These are phyloP conservation scores for Aspidiotus rigidus DNA, from an alignment of 2,888 invertebrate species.

Conservation along the genomic window DNA sequence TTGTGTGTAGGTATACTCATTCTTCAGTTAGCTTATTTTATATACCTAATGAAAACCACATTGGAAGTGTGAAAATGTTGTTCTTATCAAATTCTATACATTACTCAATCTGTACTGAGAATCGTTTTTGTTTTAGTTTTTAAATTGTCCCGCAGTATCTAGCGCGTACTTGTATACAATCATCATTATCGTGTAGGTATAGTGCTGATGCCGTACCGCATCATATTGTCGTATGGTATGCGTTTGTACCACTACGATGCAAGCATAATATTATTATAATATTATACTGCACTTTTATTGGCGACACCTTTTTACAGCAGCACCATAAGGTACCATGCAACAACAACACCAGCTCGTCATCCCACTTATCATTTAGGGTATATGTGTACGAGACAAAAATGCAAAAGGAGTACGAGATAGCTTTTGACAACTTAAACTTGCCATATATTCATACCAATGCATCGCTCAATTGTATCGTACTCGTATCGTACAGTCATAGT, in stretches of 20 bases:
- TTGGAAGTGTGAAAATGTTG: slow-evolving; percentile 33
- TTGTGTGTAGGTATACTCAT: slow-evolving; percentile 15
- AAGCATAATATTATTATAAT: no score
- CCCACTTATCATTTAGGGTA: no score
- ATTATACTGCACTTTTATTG: no score
- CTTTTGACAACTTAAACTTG: no score
- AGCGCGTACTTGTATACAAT: neutral
- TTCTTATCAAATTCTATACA: slow-evolving; percentile 32
- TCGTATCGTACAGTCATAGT: no score
- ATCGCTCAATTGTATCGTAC: no score
- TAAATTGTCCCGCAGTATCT: neutral
- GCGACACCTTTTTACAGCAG: no score
- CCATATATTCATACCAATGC: no score
- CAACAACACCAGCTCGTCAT: no score
- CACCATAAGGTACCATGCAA: no score
- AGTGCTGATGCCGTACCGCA: neutral
- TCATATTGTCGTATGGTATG: neutral
- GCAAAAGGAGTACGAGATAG: no score
- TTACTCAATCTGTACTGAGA: slow-evolving; percentile 24
- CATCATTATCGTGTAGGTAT: neutral
- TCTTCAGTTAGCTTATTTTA: slow-evolving; percentile 13
- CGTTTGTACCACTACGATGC: neutral
- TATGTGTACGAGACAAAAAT: no score
- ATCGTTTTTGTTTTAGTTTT: neutral
- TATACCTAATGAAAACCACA: slow-evolving; percentile 18